phyloP scores from a whole-genome alignment of 1,140 invertebrate species.

The Stenopsyche tienmushanensis region DNA sequence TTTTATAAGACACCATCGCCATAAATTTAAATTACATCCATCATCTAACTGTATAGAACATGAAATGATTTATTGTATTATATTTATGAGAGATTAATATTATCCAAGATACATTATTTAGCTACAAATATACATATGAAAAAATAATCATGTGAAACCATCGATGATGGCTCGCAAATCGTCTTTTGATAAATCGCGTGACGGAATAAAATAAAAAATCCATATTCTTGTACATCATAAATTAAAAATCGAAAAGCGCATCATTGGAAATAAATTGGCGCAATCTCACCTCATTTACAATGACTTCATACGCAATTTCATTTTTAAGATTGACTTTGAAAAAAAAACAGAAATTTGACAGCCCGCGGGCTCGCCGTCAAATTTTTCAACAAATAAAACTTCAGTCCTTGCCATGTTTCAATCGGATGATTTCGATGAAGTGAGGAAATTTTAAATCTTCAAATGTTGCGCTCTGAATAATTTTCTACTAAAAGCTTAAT shows the following conservation, averaged over 20 bases:
- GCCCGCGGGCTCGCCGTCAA: neutral
- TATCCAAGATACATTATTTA: too few species aligned
- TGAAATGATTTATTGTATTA: too few species aligned
- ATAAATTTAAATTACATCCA: too few species aligned
- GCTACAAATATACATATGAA: too few species aligned
- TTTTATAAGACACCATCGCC: too few species aligned
- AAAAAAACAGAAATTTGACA: neutral
- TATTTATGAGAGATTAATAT: too few species aligned
- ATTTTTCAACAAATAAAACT: neutral
- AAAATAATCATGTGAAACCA: too few species aligned
- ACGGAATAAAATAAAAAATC: too few species aligned
- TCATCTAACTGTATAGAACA: too few species aligned
- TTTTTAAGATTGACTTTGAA: neutral
- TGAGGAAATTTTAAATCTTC: slow-evolving; percentile 11
- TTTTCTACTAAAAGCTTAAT: neutral
- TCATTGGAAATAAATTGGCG: neutral
- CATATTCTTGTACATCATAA: neutral
- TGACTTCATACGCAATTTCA: neutral
- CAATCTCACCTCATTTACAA: neutral
- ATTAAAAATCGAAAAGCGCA: neutral
- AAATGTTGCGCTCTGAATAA: neutral
- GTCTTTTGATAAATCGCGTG: too few species aligned
- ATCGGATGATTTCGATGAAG: slow-evolving; percentile 39
- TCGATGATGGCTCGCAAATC: too few species aligned
- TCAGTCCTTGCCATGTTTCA: slow-evolving; percentile 30